These are phyloP conservation scores for Poicephalus gulielmi DNA, from an alignment of 2,113 vertebrate species.

Conservation along the genomic window DNA sequence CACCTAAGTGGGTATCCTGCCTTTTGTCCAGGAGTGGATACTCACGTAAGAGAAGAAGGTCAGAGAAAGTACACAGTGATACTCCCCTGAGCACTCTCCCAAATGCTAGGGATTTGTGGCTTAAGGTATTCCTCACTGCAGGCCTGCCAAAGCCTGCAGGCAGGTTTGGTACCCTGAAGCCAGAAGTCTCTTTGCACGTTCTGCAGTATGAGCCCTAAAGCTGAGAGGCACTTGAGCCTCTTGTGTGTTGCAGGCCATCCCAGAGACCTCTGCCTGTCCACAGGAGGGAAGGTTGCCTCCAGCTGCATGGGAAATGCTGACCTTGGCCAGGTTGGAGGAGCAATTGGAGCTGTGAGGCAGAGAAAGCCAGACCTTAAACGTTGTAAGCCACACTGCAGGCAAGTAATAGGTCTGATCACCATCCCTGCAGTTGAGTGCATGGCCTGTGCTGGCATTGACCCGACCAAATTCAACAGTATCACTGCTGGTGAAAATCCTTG, in stretches of 20 bases:
- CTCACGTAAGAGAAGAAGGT: background rate
- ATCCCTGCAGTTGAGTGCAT: background rate
- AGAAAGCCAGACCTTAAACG: background rate
- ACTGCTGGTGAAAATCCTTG: background rate
- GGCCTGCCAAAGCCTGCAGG: background rate
- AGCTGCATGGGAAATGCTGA: background rate
- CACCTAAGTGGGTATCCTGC: background rate
- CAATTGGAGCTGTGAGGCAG: background rate
- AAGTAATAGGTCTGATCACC: background rate
- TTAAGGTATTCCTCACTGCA: background rate
- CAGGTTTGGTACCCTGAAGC: background rate
- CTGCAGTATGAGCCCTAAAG: background rate
- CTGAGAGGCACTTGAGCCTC: background rate
- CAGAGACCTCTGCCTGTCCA: background rate
- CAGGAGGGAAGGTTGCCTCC: accelerated
- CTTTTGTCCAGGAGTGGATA: background rate
- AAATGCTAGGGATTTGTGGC: background rate
- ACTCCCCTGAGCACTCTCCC: background rate
- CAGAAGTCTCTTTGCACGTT: background rate
- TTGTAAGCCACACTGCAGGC: background rate
- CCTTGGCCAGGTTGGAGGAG: background rate
- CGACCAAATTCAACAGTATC: background rate
- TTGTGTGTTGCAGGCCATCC: background rate
- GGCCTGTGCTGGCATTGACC: background rate
- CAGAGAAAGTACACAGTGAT: background rate